Evolutionary conservation across 2,888 invertebrate genomes (phyloP).

Genomic region (Ischnura elegans): DNA sequence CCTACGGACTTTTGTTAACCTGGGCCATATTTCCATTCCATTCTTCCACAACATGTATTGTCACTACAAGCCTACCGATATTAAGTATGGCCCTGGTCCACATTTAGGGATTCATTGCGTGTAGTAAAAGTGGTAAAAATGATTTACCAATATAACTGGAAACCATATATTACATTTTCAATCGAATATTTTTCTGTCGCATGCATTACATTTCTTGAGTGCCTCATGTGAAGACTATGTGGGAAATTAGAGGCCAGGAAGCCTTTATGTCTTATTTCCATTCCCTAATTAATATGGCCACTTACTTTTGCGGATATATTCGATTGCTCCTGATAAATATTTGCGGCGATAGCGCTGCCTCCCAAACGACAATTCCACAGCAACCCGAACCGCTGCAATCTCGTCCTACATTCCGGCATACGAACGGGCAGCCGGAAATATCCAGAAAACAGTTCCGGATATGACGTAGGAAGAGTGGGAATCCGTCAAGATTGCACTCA

Average conservation of each 20-base stretch:
- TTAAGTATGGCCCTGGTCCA: no score
- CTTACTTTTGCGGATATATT: background rate
- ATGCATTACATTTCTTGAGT: no score
- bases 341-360: background rate
- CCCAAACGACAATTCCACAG: background rate
- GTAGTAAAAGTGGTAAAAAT: no score
- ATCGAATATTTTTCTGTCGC: no score
- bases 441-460: constrained; percentile 29
- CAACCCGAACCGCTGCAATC: background rate
- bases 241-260: background rate
- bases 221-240: no score
- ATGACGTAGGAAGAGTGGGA: background rate
- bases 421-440: constrained; percentile 22
- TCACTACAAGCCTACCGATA: no score
- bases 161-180: no score
- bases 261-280: background rate
- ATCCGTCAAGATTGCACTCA: background rate
- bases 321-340: background rate
- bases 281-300: background rate
- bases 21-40: no score
- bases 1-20: no score
- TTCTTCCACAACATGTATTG: no score
- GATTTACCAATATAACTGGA: no score
- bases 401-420: background rate
- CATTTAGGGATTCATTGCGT: no score